Evolutionary conservation across 2,888 invertebrate genomes (phyloP).

Genomic region (Lysandra coridon): DNA sequence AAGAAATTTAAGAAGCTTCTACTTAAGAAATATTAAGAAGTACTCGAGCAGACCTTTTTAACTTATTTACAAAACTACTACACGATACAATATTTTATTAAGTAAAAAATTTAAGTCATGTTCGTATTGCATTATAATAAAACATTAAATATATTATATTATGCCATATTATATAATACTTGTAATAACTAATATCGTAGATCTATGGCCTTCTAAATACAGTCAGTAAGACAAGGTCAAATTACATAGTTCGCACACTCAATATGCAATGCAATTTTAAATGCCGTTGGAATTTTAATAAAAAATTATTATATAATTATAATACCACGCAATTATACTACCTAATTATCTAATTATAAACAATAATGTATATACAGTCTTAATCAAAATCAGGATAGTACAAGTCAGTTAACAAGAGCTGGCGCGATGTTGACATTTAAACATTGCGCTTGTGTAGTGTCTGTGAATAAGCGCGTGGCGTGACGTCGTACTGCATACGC

Average conservation of each 20-base stretch:
- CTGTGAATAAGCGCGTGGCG: no score
- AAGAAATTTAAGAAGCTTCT: no score
- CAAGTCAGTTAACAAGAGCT: no score
- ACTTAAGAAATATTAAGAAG: neutral
- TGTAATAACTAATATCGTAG: neutral
- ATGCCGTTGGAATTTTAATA: conserved; percentile 16
- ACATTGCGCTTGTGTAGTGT: no score
- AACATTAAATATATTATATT: neutral
- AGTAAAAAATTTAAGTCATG: neutral
- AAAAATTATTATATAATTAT: neutral
- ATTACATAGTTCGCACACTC: neutral
- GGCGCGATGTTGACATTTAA: no score
- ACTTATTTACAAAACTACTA: conserved; percentile 9
- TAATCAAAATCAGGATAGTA: conserved; percentile 22
- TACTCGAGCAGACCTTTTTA: neutral
- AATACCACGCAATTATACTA: conserved; percentile 1
- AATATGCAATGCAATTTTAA: neutral
- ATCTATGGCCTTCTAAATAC: neutral
- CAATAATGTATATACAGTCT: conserved; percentile 29
- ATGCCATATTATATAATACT: neutral
- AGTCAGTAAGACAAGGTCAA: neutral
- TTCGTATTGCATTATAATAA: neutral
- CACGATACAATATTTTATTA: neutral
- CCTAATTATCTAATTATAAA: conserved; percentile 21
- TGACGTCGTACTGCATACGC: no score